Evolutionary conservation across 2,888 invertebrate genomes (phyloP), one percentile per base, ranked within the genome.

Genomic region (Tenthredo amoena): DNA sequence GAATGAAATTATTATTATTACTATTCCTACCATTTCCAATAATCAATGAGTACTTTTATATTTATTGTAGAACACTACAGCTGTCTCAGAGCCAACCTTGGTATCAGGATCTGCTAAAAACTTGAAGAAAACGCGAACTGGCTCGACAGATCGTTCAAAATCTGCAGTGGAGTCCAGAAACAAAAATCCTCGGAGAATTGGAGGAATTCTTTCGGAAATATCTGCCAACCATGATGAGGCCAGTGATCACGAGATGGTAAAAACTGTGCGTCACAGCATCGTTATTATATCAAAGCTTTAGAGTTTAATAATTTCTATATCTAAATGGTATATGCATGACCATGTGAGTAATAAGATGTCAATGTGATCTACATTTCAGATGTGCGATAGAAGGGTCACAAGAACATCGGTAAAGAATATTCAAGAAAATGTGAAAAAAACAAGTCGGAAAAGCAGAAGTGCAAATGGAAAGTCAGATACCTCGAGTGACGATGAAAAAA

Each of bases 121-220:
- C 31, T 79, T 34, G 34, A 58, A 34, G 0, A 47, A 47, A 31
- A 76, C 31, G 3, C 50, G 47, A 43, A 47, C 26, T 21, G n/a
- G n/a, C 74, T 21, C 43, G 26, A 74, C 4, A 26, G 77, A 77
- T 18, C 31, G 18, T 21, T 26, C 50, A 18, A 43, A 31, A 76
- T 50, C 31, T 21, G 26, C 21, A n/a, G 37, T 2, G 12, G 37
- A 79, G 2, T 58, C 58, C 21, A 40, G 6, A 5, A 40, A 40
- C 37, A 81, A 21, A 40, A 40, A 21, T 40, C 15, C 6, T 21
- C n/a, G 2, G 7, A 58, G 21, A n/a, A 40, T 21, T 21, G 58
- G 26, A 10, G 58, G 58, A 58, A 62, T 81, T 40, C 81, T 81
- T 40, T 62, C 62, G 12, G 81, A 81, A 81, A 81, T 81, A 62